These are phyloP conservation scores for Tragelaphus buxtoni DNA, from an alignment of 2,113 vertebrate species.

Conservation along the genomic window DNA sequence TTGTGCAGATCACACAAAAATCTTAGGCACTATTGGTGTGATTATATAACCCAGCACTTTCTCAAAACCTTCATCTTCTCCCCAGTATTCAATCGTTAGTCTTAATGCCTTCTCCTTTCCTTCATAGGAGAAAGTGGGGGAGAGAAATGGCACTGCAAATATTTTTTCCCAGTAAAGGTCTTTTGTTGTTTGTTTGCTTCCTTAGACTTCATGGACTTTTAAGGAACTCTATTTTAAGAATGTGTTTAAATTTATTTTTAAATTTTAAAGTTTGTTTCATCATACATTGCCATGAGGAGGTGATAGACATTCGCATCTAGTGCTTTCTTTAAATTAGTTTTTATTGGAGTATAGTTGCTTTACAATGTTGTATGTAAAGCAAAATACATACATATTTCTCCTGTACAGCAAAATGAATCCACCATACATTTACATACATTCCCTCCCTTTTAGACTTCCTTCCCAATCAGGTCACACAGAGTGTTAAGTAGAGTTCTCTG, in stretches of 20 bases:
- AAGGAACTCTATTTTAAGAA: not conserved
- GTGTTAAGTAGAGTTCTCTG: not conserved
- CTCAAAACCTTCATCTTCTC: not conserved
- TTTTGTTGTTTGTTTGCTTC: not conserved
- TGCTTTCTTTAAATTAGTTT: not conserved
- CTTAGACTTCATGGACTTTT: not conserved
- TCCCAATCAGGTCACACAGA: not conserved
- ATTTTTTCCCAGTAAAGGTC: not conserved
- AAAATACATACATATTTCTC: not conserved
- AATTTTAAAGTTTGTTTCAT: not conserved
- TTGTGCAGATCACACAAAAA: not conserved
- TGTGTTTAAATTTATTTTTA: not conserved
- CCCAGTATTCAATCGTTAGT: rapidly evolving
- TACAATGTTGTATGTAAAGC: not conserved
- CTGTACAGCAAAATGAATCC: not conserved
- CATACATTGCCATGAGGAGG: not conserved
- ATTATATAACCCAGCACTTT: not conserved
- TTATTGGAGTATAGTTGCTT: not conserved
- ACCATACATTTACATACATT: not conserved
- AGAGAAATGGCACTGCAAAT: not conserved
- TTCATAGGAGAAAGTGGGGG: not conserved
- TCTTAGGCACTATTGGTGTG: not conserved
- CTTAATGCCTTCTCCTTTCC: not conserved
- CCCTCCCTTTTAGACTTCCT: not conserved
- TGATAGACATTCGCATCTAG: not conserved